These are phyloP conservation scores for Nymphalis c-album DNA, from an alignment of 2,888 invertebrate genomes.

Conservation along the genomic window DNA sequence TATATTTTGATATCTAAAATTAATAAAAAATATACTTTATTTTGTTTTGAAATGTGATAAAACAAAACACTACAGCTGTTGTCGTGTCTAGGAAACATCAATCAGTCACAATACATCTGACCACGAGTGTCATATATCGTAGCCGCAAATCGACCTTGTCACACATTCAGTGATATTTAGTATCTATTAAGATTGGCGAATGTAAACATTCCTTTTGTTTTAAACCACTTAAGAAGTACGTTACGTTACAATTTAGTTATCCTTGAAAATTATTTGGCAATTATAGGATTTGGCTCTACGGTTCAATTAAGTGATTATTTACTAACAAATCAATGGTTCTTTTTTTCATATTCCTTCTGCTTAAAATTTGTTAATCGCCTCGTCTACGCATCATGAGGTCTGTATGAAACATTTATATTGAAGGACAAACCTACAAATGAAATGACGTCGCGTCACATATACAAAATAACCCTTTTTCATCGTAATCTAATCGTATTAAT, in stretches of 20 bases:
- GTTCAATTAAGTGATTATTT: too few species aligned
- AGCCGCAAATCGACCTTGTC: slow-evolving; percentile 48
- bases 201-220: slow-evolving; percentile 13
- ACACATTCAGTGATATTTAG: slow-evolving; percentile 32
- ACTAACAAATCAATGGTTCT: too few species aligned
- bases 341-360: too few species aligned
- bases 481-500: too few species aligned
- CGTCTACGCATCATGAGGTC: too few species aligned
- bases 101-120: slow-evolving; percentile 33
- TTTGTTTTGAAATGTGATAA: not conserved
- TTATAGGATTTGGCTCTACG: too few species aligned
- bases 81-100: slow-evolving; percentile 31
- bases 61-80: slow-evolving; percentile 7
- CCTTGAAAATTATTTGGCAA: not conserved
- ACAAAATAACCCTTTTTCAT: too few species aligned
- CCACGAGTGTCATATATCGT: slow-evolving; percentile 48
- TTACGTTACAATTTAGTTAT: not conserved
- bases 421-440: too few species aligned
- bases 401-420: too few species aligned
- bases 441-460: too few species aligned
- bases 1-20: too few species aligned
- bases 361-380: too few species aligned
- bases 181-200: slow-evolving; percentile 6
- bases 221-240: not conserved
- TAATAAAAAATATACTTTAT: not conserved